Evolutionary conservation across 1,140 invertebrate genomes (phyloP), one percentile per base, ranked within the genome.

Genomic region (Drosophila subobscura): DNA sequence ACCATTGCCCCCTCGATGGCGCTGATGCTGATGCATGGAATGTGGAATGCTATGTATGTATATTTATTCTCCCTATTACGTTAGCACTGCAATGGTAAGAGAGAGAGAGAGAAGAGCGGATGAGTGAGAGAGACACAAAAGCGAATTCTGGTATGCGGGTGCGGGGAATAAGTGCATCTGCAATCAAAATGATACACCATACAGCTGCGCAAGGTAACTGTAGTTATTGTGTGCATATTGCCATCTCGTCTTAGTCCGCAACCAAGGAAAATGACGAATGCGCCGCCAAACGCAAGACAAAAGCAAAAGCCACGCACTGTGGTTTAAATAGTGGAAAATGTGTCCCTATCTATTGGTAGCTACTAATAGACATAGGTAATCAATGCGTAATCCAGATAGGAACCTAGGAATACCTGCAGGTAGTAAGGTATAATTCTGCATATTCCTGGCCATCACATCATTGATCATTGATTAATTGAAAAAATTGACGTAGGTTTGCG

Each of bases 251-350:
- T 33, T 16, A 27, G 16, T 27, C 29, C 41, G 22, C 41, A 45
- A 25, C 47, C 41, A 40, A 64, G 20, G 52, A 12, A 52, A 67
- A 75, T 75, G 72, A 75, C 72, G 68, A 73, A 73, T 73, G 71
- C 70, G 56, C 66, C 40, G 59, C 33, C 23, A 44, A 67, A 61
- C 46, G 16, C 10, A 27, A 6, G 10, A 14, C 16, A 27, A 45
- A 2, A 55, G 8, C 37, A 23, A 14, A 16, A 40, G 6, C 20
- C 14, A 25, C 23, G 56, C n/a, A 72, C 68, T 60, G 27, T 72
- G 68, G 66, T 23, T 37, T 3, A 12, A 12, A 37, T 12, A 37
- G 3, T 12, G 4, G 3, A 4, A 12, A 37, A 37, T 37, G 2
- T 10, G 3, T 12, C 10, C 8, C 10, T 37, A 10, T 37, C 1